Conservation (phyloP, 2,113 vertebrate species). For the Onychostruthus taczanowskii region DNA sequence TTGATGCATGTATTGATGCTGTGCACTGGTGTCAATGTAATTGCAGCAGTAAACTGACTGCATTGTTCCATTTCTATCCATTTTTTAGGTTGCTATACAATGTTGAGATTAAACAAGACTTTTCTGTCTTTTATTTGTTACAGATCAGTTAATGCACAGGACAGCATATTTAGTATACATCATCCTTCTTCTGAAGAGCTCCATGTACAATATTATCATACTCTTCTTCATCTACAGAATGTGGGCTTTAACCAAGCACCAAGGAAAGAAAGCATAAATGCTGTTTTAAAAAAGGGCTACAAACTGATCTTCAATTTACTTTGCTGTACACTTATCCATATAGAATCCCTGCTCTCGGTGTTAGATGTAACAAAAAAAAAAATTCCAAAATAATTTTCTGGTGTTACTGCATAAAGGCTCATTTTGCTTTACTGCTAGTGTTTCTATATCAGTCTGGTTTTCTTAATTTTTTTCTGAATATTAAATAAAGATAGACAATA, state of each 20-base stretch:
- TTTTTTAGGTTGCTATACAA: neutral
- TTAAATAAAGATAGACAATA: neutral
- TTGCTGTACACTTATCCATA: neutral
- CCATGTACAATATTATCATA: slow-evolving; percentile 19
- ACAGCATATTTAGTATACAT: slow-evolving; percentile 64
- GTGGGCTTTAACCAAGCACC: neutral
- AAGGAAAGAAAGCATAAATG: neutral
- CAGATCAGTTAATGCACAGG: slow-evolving; percentile 37
- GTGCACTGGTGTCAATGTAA: neutral
- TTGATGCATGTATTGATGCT: neutral
- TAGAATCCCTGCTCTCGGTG: neutral
- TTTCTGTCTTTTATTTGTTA: neutral
- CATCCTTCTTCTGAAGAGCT: slow-evolving; percentile 67
- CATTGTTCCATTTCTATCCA: neutral
- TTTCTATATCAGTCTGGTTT: neutral
- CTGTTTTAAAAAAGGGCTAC: neutral
- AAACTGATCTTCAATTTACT: neutral
- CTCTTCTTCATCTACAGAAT: slow-evolving; percentile 33
- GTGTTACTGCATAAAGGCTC: neutral
- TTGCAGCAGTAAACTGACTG: neutral
- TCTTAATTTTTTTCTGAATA: neutral
- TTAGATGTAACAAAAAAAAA: neutral
- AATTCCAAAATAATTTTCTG: neutral
- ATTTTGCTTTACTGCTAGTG: neutral
- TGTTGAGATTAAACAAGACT: neutral